These are phyloP conservation scores for Glyptemys insculpta DNA, from an alignment of 2,797 vertebrate genomes.

Conservation along the genomic window DNA sequence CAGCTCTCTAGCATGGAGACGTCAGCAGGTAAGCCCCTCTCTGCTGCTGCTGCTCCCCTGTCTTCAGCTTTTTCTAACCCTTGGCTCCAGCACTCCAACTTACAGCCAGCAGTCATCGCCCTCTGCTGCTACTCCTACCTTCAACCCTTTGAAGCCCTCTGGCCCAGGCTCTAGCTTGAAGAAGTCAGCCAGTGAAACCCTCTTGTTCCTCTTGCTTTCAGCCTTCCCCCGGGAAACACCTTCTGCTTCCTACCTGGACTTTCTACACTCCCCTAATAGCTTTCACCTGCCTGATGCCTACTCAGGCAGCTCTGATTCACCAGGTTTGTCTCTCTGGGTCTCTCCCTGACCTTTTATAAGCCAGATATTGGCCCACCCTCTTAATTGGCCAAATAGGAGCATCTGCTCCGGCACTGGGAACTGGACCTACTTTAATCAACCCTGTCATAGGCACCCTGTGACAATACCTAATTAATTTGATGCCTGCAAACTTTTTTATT, in stretches of 20 bases:
- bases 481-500: not conserved
- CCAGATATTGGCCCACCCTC: not conserved
- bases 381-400: not conserved
- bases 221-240: not conserved
- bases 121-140: too few species aligned
- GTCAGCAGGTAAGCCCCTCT: not conserved
- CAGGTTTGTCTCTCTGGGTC: not conserved
- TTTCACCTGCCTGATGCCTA: not conserved
- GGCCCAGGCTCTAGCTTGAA: not conserved
- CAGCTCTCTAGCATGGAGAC: not conserved
- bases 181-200: not conserved
- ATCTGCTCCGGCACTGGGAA: not conserved
- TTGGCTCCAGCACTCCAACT: too few species aligned
- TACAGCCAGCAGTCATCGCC: too few species aligned
- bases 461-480: not conserved
- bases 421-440: not conserved
- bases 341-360: not conserved
- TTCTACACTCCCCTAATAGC: not conserved
- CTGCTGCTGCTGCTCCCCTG: not conserved
- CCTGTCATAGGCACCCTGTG: not conserved
- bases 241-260: not conserved
- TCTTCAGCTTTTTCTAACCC: not conserved
- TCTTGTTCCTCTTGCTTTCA: not conserved
- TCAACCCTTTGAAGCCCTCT: not conserved
- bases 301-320: not conserved